A percentile compares a stretch with the other conserved stretches of the same genome.
phyloP scores from a whole-genome alignment of 1,140 invertebrate genomes.

The Zaprionus lachaisei region DNA sequence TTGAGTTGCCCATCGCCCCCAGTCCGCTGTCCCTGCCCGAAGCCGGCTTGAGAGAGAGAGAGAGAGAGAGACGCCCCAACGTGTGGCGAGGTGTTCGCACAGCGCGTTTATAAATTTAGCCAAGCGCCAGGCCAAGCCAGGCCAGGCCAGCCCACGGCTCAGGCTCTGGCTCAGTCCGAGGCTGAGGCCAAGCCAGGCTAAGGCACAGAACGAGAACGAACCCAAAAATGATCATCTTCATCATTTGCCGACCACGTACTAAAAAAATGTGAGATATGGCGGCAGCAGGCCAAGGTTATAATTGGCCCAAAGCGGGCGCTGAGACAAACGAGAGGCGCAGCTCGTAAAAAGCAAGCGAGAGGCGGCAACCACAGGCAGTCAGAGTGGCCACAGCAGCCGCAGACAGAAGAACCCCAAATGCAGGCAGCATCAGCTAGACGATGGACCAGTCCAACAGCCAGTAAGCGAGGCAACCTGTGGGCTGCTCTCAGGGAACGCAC shows the following conservation, averaged over 20 bases:
- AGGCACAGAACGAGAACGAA: constrained; percentile 6
- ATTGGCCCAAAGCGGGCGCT: constrained; percentile 78
- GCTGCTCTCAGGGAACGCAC: constrained; percentile 60
- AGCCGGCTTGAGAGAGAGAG: constrained; percentile 21
- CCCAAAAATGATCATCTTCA: constrained; percentile 79
- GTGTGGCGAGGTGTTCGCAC: constrained; percentile 78
- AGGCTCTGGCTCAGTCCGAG: background rate
- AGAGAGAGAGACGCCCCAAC: constrained; percentile 63
- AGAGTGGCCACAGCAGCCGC: constrained; percentile 1
- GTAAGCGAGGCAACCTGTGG: constrained; percentile 48
- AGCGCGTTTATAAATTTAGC: constrained; percentile 80
- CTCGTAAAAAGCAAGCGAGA: constrained; percentile 67
- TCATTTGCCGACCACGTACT: constrained; percentile 73
- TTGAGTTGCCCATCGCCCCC: constrained; percentile 58
- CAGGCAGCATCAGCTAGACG: constrained; percentile 30
- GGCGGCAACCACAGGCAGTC: constrained; percentile 44
- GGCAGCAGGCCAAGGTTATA: constrained; percentile 82
- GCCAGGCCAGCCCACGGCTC: background rate
- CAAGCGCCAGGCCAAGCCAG: constrained; percentile 66
- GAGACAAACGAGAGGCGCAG: constrained; percentile 72
- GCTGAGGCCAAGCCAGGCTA: constrained; percentile 5
- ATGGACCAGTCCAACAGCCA: constrained; percentile 12
- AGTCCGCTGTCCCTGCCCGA: background rate
- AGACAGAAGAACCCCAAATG: background rate
- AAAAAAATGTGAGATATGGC: constrained; percentile 81